Evolutionary conservation across 1,140 invertebrate species (phyloP), one percentile per base, ranked within the genome.

Genomic region (Drosophila pallidifrons): DNA sequence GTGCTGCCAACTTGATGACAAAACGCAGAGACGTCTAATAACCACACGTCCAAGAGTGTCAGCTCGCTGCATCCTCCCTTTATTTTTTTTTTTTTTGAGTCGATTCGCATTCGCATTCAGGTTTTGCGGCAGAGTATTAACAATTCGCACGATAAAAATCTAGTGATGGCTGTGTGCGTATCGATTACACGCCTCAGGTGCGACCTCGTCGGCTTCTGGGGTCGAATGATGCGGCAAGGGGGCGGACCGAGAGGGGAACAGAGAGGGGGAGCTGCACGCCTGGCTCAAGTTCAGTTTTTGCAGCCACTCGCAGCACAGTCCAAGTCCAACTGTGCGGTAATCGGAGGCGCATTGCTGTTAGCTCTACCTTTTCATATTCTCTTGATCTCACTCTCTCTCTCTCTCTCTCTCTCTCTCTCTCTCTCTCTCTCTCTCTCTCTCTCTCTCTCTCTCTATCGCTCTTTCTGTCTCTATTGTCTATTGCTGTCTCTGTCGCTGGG

Each of bases 91-190:
- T 46, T 51, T 25, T 41, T 43, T n/a, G n/a, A 41, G 25, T 46
- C 59, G 66, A 28, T 13, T 78, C 76, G 47, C 63, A 28, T 13
- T 78, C 76, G 47, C 63, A 75, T 75, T 67, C 71, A 75, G 60
- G 77, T 72, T 76, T 57, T 60, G 63, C 32, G 75, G 68, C 70
- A 89, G 85, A 69, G 85, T 90, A 89, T 89, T 85, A 90, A 89
- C 76, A 89, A 89, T 89, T 89, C 85, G 85, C 85, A 78, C 78
- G 85, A 89, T 89, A 81, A 81, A 76, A 85, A 89, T 89, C 85
- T 89, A 61, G 63, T 54, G 57, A 55, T 75, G 75, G 60, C 77
- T 83, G 85, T 57, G 65, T 15, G 75, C 70, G 61, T 88, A 88
- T 88, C 85, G 79, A 85, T 88, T 89, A 88, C 85, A 88, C 64